Base-by-base conservation (phyloP, 2,888 invertebrate genomes). In the Lydus trimaculatus region DNA sequence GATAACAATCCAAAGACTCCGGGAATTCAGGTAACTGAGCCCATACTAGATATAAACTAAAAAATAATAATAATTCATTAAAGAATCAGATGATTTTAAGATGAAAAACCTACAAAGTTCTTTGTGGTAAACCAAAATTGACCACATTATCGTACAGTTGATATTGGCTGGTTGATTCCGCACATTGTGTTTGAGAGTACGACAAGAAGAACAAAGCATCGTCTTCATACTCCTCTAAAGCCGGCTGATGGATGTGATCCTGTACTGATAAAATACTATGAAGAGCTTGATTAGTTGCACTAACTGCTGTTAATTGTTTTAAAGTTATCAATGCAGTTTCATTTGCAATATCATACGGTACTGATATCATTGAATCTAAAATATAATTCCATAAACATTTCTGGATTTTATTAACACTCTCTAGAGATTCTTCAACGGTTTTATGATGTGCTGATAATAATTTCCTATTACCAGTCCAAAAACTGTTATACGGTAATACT, bases 181-280 rank as follows among this genome's bases (percentile, higher is more conserved):
- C 84, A 81, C 85, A 86, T 70, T 81, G 83, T 62, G 83, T 84
- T 84, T 84, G 90, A 13, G 88, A 86, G 76, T 87, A 89, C 0
- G 88, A 80, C 13, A 90, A 76, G 78, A 88, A 90, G 80, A 89
- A 90, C 66, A 89, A 81, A 60, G 87, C 86, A 31, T 86, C 84
- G 65, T 87, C 86, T 75, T 86, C 87, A 62, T 83, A 84, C 56
- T 77, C 81, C 73, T 88, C 87, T 70, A 88, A 77, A 0, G 86
- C 85, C 4, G 87, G 87, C 72, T 86, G 86, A 75, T 87, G 87
- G 23, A 82, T 76, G 72, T 86, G 86, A 17, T 74, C 56, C 20
- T 78, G 74, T 36, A 76, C 69, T 25, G 82, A 71, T 13, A 74
- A 72, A 20, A 74, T 72, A n/a, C 31, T 31, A 11, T 52, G 52